phyloP scores from a whole-genome alignment of 2,888 invertebrate species.

The Drosophila mettleri region DNA sequence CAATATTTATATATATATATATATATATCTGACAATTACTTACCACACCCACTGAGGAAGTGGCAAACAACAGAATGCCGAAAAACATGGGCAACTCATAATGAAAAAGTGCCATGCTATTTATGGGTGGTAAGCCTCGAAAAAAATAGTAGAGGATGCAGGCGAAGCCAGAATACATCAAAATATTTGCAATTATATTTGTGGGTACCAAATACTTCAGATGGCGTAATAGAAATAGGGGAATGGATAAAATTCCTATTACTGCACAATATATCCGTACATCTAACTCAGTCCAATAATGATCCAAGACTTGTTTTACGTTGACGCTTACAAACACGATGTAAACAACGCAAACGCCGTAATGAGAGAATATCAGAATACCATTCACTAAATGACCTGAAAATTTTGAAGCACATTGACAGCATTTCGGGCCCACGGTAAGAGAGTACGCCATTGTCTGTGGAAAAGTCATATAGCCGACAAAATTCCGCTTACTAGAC shows the following conservation, averaged over 20 bases:
- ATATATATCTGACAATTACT: slow-evolving; percentile 80
- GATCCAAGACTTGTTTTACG: slow-evolving; percentile 89
- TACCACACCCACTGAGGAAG: slow-evolving; percentile 92
- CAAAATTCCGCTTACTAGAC: slow-evolving; percentile 20
- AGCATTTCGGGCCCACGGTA: slow-evolving; percentile 39
- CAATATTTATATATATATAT: neutral
- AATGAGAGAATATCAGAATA: slow-evolving; percentile 93
- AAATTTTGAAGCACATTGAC: neutral
- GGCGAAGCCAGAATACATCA: slow-evolving; percentile 92
- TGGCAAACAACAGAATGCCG: slow-evolving; percentile 94
- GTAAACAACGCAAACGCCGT: slow-evolving; percentile 98
- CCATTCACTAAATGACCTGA: slow-evolving; percentile 87
- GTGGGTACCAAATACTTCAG: slow-evolving; percentile 94
- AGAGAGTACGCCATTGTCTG: slow-evolving; percentile 51
- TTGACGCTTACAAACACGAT: slow-evolving; percentile 95
- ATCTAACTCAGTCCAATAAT: slow-evolving; percentile 84
- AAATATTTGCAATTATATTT: slow-evolving; percentile 94
- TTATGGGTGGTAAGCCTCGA: slow-evolving; percentile 86
- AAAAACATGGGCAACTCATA: slow-evolving; percentile 91
- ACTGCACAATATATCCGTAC: slow-evolving; percentile 84
- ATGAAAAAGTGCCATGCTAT: slow-evolving; percentile 75
- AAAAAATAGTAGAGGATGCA: slow-evolving; percentile 89
- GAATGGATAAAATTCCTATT: slow-evolving; percentile 88
- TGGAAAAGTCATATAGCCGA: slow-evolving; percentile 42
- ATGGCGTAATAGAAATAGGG: slow-evolving; percentile 89